Conservation (phyloP, 2,797 vertebrate species). For the Phataginus tricuspis region DNA sequence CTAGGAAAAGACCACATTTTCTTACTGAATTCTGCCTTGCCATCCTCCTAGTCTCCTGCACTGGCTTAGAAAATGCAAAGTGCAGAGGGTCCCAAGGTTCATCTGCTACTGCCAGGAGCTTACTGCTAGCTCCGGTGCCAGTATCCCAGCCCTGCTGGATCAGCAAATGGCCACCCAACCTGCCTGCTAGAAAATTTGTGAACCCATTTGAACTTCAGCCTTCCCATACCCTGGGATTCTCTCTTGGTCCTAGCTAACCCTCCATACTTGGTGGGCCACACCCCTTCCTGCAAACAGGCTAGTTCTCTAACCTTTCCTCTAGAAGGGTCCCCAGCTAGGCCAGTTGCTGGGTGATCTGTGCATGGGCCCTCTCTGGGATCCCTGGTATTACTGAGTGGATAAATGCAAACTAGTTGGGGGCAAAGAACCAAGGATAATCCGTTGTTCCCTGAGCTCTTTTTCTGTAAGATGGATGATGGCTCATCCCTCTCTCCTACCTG, state of each 20-base stretch:
- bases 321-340: background rate
- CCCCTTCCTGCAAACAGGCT: background rate
- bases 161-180: background rate
- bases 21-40: slow-evolving; percentile 3
- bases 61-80: slow-evolving; percentile 47
- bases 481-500: background rate
- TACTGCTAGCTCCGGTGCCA: background rate
- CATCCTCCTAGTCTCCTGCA: background rate
- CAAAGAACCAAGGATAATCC: background rate
- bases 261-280: background rate
- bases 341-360: background rate
- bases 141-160: background rate
- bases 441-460: background rate
- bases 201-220: background rate
- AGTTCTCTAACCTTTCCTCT: background rate
- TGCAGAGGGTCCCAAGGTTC: background rate
- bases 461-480: background rate
- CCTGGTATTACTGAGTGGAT: background rate
- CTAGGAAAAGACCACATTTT: background rate
- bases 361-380: background rate
- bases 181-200: slow-evolving; percentile 14
- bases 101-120: background rate
- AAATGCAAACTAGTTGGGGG: background rate
- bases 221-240: background rate
- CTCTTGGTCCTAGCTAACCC: background rate